Conservation (phyloP, 2,113 vertebrate genomes). For the Hydropotes inermis region DNA sequence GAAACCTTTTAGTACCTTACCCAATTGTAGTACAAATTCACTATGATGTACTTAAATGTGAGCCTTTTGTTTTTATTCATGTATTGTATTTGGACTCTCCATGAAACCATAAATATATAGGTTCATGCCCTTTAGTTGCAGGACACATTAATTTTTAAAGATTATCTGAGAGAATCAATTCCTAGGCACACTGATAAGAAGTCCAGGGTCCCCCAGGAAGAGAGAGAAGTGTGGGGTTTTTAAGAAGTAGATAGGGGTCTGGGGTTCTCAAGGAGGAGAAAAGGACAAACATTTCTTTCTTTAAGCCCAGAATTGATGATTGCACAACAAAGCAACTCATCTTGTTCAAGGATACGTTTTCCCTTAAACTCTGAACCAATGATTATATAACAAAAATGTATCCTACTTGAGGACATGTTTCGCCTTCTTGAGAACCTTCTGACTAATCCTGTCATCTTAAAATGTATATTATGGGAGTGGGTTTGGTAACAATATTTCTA, state of each 20-base stretch:
- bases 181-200: not conserved
- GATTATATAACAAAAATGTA: not conserved
- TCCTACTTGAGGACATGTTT: not conserved
- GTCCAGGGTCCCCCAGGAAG: accelerated
- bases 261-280: not conserved
- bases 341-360: not conserved
- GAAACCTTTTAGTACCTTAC: not conserved
- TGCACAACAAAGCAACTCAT: not conserved
- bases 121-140: not conserved
- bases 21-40: not conserved
- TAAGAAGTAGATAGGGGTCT: not conserved
- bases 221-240: not conserved
- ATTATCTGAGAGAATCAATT: not conserved
- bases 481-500: not conserved
- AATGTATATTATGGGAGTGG: not conserved
- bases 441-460: not conserved
- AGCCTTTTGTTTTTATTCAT: not conserved
- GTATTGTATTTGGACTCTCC: not conserved
- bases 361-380: not conserved
- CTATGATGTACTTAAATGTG: not conserved
- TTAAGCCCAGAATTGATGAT: not conserved
- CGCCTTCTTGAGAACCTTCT: not conserved
- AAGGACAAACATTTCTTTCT: not conserved
- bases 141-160: not conserved
- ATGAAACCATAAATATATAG: not conserved